These are phyloP conservation scores for Tichodroma muraria DNA, from an alignment of 2,113 vertebrate species.

Conservation along the genomic window DNA sequence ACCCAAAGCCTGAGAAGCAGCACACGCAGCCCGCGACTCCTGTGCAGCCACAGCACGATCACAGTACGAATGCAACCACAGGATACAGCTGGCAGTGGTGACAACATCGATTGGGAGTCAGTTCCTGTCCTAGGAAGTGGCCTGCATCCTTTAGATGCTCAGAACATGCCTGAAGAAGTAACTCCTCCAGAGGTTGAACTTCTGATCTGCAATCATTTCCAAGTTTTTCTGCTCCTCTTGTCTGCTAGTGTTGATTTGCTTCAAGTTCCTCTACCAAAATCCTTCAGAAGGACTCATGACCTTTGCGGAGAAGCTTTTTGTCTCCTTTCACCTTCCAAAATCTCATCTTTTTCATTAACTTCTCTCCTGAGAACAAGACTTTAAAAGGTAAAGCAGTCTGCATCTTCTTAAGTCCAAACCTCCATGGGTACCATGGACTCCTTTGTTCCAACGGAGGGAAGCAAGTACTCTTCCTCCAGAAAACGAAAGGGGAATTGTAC, in stretches of 20 bases:
- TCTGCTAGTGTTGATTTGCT: not conserved
- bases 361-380: not conserved
- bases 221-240: not conserved
- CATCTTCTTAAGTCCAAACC: slow-evolving; percentile 85
- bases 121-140: not conserved
- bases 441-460: slow-evolving; percentile 91
- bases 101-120: not conserved
- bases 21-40: not conserved
- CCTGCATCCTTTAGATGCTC: not conserved
- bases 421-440: slow-evolving; percentile 96
- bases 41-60: not conserved
- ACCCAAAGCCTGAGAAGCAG: not conserved
- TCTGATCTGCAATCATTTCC: not conserved
- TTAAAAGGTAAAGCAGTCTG: not conserved
- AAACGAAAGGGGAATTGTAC: slow-evolving; percentile 95
- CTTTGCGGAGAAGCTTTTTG: not conserved
- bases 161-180: not conserved
- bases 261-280: not conserved
- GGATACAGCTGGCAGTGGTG: not conserved
- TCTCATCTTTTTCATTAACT: not conserved
- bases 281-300: not conserved
- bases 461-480: slow-evolving; percentile 84
- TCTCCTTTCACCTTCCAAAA: not conserved
- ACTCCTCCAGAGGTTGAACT: not conserved
- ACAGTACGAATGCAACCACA: not conserved